Conservation (phyloP, 2,113 vertebrate species). For the Pseudorasbora parva region DNA sequence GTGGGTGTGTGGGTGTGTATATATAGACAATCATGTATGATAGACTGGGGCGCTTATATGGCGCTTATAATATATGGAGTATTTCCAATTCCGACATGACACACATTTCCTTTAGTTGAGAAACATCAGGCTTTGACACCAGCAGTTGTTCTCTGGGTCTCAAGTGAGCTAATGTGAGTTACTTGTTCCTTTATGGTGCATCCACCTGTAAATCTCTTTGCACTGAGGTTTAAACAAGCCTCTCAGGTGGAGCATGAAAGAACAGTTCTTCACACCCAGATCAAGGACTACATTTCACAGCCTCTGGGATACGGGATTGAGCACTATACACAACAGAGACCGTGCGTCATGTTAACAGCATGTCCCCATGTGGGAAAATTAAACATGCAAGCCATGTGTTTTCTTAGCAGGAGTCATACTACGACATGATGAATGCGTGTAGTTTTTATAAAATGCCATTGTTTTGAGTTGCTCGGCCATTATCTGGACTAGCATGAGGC, state of each 20-base stretch:
- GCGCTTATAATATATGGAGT: no score
- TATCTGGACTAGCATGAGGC: constrained; percentile 36
- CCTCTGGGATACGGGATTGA: neutral
- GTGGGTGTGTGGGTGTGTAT: no score
- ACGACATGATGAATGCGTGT: constrained; percentile 26
- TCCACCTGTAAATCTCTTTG: constrained; percentile 15
- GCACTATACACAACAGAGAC: neutral
- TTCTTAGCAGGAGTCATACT: neutral
- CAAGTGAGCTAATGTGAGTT: neutral
- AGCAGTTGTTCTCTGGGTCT: neutral
- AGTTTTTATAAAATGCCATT: constrained; percentile 37
- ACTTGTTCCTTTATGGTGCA: constrained; percentile 13
- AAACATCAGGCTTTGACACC: neutral
- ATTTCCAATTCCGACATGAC: neutral
- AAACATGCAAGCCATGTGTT: constrained; percentile 22
- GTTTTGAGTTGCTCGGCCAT: constrained; percentile 24
- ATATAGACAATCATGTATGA: no score
- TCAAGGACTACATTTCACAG: neutral
- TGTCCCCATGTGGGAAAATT: neutral
- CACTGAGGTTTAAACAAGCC: neutral
- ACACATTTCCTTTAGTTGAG: neutral
- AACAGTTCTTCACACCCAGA: neutral
- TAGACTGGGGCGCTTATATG: no score
- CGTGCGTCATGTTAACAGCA: neutral
- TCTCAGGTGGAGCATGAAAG: constrained; percentile 26